Base-by-base conservation (phyloP, 1,140 invertebrate genomes). In the Drosophila subobscura region DNA sequence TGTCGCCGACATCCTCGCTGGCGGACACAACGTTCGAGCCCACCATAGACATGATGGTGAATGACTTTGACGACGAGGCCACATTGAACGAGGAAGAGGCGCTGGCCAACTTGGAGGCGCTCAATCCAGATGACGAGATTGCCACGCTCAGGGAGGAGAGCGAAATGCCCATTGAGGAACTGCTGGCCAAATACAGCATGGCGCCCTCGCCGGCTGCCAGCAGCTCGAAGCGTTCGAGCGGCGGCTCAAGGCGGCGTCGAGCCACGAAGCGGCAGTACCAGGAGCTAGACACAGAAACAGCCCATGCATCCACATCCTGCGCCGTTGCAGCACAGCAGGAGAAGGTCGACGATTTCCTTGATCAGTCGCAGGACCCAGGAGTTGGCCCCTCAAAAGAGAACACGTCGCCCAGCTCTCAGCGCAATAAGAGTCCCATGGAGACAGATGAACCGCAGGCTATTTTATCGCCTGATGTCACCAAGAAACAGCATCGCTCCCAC, bases 11-110 rank as follows among this genome's bases (percentile, higher is more conserved):
- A 1, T 83, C 83, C 12, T 89, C 81, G 3, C 42, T 72, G 37
- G 79, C 66, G 7, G 91, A 91, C 72, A 76, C 75, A n/a, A 90
- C 89, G 73, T 95, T 95, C 79, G 94, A 95, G 89, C 94, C 94
- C 70, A 94, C 94, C 73, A 93, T 94, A 91, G 97, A 98, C 92
- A 97, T 98, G 97, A 95, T 99, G 93, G 95, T 98, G 60, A 97
- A 98, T 95, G 97, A 98, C 92, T 98, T 97, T 93, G 98, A 99
- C 92, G 98, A 99, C 93, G 98, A 99, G 92, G 94, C 96, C 89
- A 99, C 98, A 47, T 90, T 99, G 84, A 98, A 98, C 91, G 98
- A 99, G 93, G 98, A 99, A 93, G 98, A 99, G 94, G 97, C 97
- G 33, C 92, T 98, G 91, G 97, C 97, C 89, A 96, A 96, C 72